Conservation (phyloP, 2,113 vertebrate genomes). For the Eudyptes chrysolophus region DNA sequence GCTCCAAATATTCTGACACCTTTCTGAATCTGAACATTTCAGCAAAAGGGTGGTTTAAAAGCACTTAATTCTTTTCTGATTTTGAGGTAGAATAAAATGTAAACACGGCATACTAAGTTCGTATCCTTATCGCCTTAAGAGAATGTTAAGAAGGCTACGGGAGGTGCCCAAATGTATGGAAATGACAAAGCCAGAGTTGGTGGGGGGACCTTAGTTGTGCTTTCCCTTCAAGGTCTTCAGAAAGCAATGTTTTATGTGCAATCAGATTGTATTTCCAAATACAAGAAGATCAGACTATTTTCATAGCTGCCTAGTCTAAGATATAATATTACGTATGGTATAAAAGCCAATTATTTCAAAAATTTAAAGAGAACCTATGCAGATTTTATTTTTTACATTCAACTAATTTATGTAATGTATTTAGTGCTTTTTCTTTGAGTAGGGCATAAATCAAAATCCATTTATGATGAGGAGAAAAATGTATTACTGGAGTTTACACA, state of each 20-base stretch:
- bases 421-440: background rate
- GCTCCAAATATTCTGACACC: background rate
- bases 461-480: background rate
- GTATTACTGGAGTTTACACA: background rate
- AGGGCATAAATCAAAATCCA: background rate
- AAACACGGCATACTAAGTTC: background rate
- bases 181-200: background rate
- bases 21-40: background rate
- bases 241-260: background rate
- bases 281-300: background rate
- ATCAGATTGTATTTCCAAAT: background rate
- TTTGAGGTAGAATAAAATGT: background rate
- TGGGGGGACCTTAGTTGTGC: background rate
- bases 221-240: background rate
- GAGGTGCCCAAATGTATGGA: background rate
- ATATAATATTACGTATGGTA: background rate
- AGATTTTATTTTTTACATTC: background rate
- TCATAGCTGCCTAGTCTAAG: background rate
- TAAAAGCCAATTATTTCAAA: background rate
- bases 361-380: background rate
- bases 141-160: background rate
- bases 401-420: background rate
- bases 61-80: background rate
- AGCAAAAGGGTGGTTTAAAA: background rate
- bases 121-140: background rate